These are phyloP conservation scores for Pseudomyrmex concolor DNA, from an alignment of 1,140 invertebrate genomes.

Conservation along the genomic window DNA sequence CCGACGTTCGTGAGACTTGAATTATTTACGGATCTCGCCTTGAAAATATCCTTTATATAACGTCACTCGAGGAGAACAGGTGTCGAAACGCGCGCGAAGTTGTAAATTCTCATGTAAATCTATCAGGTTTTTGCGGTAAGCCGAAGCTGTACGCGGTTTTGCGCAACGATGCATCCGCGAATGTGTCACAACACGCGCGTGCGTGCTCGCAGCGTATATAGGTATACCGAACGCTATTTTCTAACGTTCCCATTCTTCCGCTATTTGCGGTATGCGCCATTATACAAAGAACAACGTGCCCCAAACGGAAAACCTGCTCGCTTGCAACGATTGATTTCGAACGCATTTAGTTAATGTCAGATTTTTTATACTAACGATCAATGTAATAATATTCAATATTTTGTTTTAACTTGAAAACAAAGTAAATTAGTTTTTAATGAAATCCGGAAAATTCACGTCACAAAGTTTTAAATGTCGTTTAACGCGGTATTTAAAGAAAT, in stretches of 20 bases:
- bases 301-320: neutral
- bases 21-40: no score
- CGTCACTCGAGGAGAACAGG: neutral
- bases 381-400: no score
- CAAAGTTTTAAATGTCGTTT: no score
- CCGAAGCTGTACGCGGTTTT: slow-evolving; percentile 10
- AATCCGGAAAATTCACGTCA: no score
- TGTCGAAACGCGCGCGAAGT: neutral
- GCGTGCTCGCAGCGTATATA: slow-evolving; percentile 5
- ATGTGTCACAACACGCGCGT: neutral
- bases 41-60: neutral
- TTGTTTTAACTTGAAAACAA: no score
- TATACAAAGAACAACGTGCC: neutral
- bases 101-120: slow-evolving; percentile 32
- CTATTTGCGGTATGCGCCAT: neutral
- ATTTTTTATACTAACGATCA: neutral
- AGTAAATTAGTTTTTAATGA: no score
- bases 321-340: no score
- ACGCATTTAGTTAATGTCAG: neutral
- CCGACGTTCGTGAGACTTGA: no score
- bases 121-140: slow-evolving; percentile 39
- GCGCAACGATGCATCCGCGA: neutral
- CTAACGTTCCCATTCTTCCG: slow-evolving; percentile 25
- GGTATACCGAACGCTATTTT: neutral
- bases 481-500: no score